A percentile compares a stretch with the other conserved stretches of the same genome.
Conservation (phyloP, 1,140 invertebrate genomes). For the Caerostris extrusa region DNA sequence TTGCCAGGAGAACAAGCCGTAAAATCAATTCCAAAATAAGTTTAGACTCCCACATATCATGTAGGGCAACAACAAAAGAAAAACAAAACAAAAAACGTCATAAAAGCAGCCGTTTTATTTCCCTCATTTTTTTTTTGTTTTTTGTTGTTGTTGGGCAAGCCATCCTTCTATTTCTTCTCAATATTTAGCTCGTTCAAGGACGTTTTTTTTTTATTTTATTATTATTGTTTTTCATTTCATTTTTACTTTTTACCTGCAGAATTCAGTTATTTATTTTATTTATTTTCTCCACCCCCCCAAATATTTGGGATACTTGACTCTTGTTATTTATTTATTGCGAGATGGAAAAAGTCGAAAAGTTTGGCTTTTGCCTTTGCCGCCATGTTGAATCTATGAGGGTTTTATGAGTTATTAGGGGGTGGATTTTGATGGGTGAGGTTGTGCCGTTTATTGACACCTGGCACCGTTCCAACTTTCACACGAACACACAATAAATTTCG, state of each 20-base stretch:
- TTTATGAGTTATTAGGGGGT: conserved; percentile 42
- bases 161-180: neutral
- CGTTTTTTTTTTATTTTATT: neutral
- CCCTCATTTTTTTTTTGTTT: neutral
- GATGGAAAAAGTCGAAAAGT: neutral
- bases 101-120: conserved; percentile 36
- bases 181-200: conserved; percentile 8
- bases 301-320: neutral
- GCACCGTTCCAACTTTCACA: conserved; percentile 25
- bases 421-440: neutral
- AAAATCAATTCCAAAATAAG: conserved; percentile 40
- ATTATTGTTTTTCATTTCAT: neutral
- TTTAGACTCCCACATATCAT: conserved; percentile 21
- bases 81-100: neutral
- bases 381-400: conserved; percentile 43
- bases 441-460: conserved; percentile 64
- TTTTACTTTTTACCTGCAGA: neutral
- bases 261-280: neutral
- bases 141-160: neutral
- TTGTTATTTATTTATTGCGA: conserved; percentile 42
- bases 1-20: conserved; percentile 1
- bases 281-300: neutral
- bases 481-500: conserved; percentile 61
- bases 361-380: conserved; percentile 3
- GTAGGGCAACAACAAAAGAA: neutral